Base-by-base conservation (phyloP, 1,140 invertebrate species). In the Pseudachorutes palmiensis region DNA sequence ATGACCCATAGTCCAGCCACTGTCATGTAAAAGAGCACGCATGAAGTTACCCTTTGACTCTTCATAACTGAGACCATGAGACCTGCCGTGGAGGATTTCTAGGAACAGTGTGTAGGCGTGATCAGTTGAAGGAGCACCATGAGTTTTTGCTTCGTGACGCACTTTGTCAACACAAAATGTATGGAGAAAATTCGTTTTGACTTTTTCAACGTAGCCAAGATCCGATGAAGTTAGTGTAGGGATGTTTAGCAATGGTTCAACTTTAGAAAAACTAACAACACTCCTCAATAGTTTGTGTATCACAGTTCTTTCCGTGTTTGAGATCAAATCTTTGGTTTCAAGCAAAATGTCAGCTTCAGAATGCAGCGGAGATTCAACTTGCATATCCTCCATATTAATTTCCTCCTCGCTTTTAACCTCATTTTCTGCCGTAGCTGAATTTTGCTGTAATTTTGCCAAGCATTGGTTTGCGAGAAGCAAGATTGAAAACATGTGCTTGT, bases 401-500 rank as follows among this genome's bases (percentile, higher is more conserved):
- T 12, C 65, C 30, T 60, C 30, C 32, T 61, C 57, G n/a, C 14
- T 67, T 62, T 16, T 5, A 41, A 30, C 0, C 12, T 19, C 19
- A 48, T 28, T 55, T 26, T 60, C 45, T 5, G n/a, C 32, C 41
- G 48, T 24, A 14, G 5, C 12, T 9, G 12, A 5, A 5, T 61
- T 61, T 33, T 30, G 59, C 5, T 30, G 48, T n/a, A 61, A 57
- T 41, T 67, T 67, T 1, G 69, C 67, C 22, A 70, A 51, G 31
- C 64, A 64, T 63, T 70, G 61, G 48, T 70, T 51, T 19, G 65
- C 66, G 24, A 36, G 51, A 30, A 70, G 24, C n/a, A 70, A n/a
- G 14, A 70, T 62, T 5, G 61, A 64, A 1, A 70, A 59, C 69
- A 70, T 70, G 19, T 70, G 69, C 58, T 70, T 70, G 36, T 68